phyloP scores from a whole-genome alignment of 2,113 vertebrate genomes.

The Onychorhynchus coronatus region DNA sequence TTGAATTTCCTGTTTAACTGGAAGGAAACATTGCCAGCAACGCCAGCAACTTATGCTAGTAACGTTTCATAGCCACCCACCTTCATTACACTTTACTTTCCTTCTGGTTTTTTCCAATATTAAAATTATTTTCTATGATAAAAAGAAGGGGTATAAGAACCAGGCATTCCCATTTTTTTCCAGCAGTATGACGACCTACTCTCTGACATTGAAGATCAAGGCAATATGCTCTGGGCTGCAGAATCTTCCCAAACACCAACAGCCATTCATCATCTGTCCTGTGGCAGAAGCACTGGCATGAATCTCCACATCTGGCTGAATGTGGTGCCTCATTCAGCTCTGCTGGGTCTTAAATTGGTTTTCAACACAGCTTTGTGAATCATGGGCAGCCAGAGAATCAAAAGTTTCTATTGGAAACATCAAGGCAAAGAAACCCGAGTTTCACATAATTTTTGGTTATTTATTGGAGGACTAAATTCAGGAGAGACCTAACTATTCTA shows the following conservation, averaged over 20 bases:
- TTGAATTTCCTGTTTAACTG: slow-evolving; percentile 6
- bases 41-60: not conserved
- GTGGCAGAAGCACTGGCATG: not conserved
- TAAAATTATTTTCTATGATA: not conserved
- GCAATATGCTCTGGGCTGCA: not conserved
- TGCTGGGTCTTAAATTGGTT: slow-evolving; percentile 9
- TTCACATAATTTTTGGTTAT: not conserved
- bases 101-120: not conserved
- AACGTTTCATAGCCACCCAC: slow-evolving; percentile 2
- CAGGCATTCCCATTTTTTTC: not conserved
- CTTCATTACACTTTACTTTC: not conserved
- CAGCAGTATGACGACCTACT: not conserved
- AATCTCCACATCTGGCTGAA: slow-evolving; percentile 3
- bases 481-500: not conserved
- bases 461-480: not conserved
- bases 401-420: slow-evolving; percentile 12
- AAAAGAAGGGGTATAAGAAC: not conserved
- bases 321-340: not conserved
- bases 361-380: slow-evolving; percentile 10
- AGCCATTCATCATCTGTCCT: slow-evolving; percentile 44
- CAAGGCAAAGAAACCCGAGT: not conserved
- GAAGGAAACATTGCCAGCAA: not conserved
- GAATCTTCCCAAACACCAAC: not conserved
- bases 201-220: not conserved
- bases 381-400: not conserved